Base-by-base conservation (phyloP, 2,113 vertebrate genomes). In the Polypterus bichir region DNA sequence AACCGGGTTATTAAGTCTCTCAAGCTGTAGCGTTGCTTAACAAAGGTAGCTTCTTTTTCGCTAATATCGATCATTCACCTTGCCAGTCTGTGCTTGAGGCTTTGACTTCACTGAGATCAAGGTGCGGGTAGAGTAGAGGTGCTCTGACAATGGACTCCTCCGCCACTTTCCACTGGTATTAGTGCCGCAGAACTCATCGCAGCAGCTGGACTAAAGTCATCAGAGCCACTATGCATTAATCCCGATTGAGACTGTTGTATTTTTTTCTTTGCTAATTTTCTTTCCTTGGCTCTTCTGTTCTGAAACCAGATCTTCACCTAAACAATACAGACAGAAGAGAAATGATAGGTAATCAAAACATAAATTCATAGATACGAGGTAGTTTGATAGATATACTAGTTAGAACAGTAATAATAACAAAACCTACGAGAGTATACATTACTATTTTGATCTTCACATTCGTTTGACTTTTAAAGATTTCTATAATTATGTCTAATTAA, bases 231-330 rank as follows among this genome's bases (percentile, higher is more conserved):
- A 52, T 77, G 74, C 63, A 65, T 69, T 9, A 53, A 64, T 0
- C 81, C 77, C 1, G 79, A 71, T 68, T 83, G 84, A 0, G 78
- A 68, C 62, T 86, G 83, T 67, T 86, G 85, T 63, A 85, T 56
- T 64, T 86, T 84, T 75, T 89, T 89, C 73, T 87, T 89, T 69
- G 81, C 88, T 71, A 89, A 84, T 68, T 89, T 89, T 68, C 86
- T 80, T 68, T 88, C 86, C 64, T 88, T 88, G 0, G 86, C 86
- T 67, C 86, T 74, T 62, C 86, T 77, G 9, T 89, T 89, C 72
- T 89, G 86, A 77, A 89, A 89, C 86, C 86, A 89, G 52, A 89
- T 89, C 74, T 89, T 89, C 66, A 88, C 87, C 87, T 89, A 70
- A 27, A 27, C 27, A 27, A 27, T 27, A 27, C 27, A 27, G 27